These are phyloP conservation scores for Garrulus glandarius DNA, from an alignment of 2,797 vertebrate genomes.

Conservation along the genomic window DNA sequence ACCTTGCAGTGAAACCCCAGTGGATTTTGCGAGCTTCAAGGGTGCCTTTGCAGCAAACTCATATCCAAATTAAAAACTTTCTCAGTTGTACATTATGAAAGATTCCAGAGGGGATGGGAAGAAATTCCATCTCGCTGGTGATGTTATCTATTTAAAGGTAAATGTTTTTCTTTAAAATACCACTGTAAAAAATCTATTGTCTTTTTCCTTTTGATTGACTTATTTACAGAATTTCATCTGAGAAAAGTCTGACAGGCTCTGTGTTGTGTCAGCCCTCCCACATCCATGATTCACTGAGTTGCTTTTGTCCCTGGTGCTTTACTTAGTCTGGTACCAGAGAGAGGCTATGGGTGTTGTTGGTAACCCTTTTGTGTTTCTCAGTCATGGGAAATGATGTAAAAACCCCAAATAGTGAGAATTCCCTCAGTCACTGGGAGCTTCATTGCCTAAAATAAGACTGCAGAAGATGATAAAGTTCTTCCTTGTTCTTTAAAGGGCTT, in stretches of 20 bases:
- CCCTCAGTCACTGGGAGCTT: not conserved
- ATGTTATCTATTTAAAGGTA: not conserved
- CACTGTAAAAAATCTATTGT: not conserved
- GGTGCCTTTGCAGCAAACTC: not conserved
- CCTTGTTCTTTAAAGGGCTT: not conserved
- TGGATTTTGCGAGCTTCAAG: not conserved
- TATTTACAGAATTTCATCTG: not conserved
- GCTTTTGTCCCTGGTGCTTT: not conserved
- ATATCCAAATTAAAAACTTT: not conserved
- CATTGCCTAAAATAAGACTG: not conserved
- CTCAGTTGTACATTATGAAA: not conserved
- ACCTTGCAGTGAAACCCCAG: not conserved
- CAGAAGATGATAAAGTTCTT: not conserved
- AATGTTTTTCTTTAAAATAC: not conserved
- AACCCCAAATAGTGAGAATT: not conserved
- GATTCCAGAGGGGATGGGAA: not conserved
- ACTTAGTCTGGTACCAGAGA: not conserved
- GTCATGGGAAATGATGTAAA: not conserved
- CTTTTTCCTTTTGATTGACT: not conserved
- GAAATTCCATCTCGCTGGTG: not conserved
- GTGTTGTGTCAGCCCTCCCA: slow-evolving; percentile 4
- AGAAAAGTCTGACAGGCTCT: not conserved
- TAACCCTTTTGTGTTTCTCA: not conserved
- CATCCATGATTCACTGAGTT: not conserved
- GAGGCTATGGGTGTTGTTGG: not conserved